Conservation (phyloP, 1,140 invertebrate species). For the Plodia interpunctella region DNA sequence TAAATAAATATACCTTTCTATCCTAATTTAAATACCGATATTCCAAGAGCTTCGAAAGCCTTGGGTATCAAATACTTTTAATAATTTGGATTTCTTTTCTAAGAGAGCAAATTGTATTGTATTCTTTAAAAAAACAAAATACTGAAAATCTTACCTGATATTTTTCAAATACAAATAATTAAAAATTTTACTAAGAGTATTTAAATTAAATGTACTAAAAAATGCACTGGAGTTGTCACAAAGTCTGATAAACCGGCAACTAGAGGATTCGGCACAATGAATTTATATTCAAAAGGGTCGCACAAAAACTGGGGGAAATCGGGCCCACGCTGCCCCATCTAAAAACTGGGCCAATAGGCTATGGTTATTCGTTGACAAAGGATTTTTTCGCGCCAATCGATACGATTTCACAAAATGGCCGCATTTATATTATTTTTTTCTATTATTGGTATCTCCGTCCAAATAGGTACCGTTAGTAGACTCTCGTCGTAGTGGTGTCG, state of each 20-base stretch:
- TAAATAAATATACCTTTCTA: too few relatives aligned
- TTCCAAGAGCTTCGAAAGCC: too few relatives aligned
- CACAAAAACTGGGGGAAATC: conserved; percentile 63
- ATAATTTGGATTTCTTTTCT: too few relatives aligned
- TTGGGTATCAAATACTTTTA: too few relatives aligned
- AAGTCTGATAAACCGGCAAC: conserved; percentile 13
- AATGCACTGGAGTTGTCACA: background rate
- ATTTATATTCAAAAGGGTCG: conserved; percentile 56
- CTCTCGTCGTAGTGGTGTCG: too few relatives aligned
- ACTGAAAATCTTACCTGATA: too few relatives aligned
- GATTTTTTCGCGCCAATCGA: conserved; percentile 72
- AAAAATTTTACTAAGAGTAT: too few relatives aligned
- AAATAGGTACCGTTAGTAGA: background rate
- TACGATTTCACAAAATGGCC: conserved; percentile 65
- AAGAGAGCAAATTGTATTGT: too few relatives aligned
- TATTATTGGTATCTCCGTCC: background rate
- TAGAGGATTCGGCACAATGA: conserved; percentile 38
- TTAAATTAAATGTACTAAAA: too few relatives aligned
- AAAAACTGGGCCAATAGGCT: conserved; percentile 71
- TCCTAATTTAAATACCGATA: too few relatives aligned
- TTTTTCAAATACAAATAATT: too few relatives aligned
- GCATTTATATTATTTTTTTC: conserved; percentile 19
- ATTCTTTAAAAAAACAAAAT: too few relatives aligned
- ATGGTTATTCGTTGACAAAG: conserved; percentile 47
- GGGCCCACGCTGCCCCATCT: conserved; percentile 51